These are phyloP conservation scores for Tiaroga cobitis DNA, from an alignment of 2,797 vertebrate genomes.

Conservation along the genomic window DNA sequence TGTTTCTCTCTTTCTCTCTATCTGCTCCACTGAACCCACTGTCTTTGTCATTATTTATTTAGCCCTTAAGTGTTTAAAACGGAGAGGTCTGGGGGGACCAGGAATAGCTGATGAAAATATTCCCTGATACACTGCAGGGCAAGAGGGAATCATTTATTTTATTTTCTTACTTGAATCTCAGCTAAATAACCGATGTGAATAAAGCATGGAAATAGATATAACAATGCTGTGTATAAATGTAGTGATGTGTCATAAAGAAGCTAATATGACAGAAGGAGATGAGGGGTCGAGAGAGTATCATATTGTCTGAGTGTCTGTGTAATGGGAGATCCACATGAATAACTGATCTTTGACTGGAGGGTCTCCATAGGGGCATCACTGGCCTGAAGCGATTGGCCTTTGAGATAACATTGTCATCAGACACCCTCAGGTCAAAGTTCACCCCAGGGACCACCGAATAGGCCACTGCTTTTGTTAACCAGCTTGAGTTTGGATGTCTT, in stretches of 20 bases:
- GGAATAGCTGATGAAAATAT: constrained; percentile 79
- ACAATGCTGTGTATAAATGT: constrained; percentile 22
- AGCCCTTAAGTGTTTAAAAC: constrained; percentile 88
- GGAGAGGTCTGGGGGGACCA: constrained; percentile 77
- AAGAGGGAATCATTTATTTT: constrained; percentile 13
- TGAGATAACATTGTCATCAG: constrained; percentile 81
- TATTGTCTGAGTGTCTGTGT: constrained; percentile 63
- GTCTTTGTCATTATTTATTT: constrained; percentile 90
- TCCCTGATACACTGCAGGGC: constrained; percentile 56
- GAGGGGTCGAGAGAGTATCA: constrained; percentile 65
- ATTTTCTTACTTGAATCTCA: background rate
- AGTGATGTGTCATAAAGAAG: constrained; percentile 38
- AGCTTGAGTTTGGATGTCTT: constrained; percentile 33
- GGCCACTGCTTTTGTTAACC: constrained; percentile 38
- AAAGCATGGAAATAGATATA: constrained; percentile 11
- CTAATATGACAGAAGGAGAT: constrained; percentile 66
- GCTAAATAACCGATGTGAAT: background rate
- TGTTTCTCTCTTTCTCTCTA: constrained; percentile 67
- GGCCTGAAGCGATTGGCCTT: constrained; percentile 72
- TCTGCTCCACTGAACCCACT: constrained; percentile 68
- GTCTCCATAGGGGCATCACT: constrained; percentile 66
- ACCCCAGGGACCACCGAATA: constrained; percentile 64
- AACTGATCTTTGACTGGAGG: constrained; percentile 73
- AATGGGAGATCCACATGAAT: constrained; percentile 73
- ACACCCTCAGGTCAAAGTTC: constrained; percentile 74